Percentiles rank a stretch among this genome's conserved stretches.
Evolutionary conservation across 2,888 invertebrate genomes (phyloP).

Genomic region (Platerodrilus igneus): DNA sequence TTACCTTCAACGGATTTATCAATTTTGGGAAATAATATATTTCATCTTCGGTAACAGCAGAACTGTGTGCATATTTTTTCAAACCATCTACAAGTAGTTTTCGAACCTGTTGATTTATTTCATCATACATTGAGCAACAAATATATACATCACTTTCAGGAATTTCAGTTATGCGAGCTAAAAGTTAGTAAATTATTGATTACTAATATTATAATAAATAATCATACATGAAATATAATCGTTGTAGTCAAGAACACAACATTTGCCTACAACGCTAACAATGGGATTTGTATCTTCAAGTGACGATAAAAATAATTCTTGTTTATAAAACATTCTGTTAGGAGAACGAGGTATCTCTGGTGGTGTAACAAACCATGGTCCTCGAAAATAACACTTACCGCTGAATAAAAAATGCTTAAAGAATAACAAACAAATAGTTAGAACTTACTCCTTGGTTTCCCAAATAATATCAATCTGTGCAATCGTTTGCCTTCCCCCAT

Average conservation of each 20-base stretch:
- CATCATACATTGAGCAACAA: constrained; percentile 89
- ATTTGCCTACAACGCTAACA: constrained; percentile 86
- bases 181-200: constrained; percentile 17
- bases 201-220: too few relatives aligned
- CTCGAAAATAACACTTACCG: constrained; percentile 87
- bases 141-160: constrained; percentile 88
- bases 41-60: constrained; percentile 90
- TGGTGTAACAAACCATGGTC: constrained; percentile 89
- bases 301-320: constrained; percentile 88
- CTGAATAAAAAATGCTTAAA: constrained; percentile 46
- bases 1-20: constrained; percentile 61
- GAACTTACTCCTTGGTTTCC: constrained; percentile 80
- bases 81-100: constrained; percentile 66
- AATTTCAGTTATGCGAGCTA: constrained; percentile 91
- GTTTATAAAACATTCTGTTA: constrained; percentile 80
- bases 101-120: constrained; percentile 73
- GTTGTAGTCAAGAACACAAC: constrained; percentile 82
- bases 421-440: constrained; percentile 7
- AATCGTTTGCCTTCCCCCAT: constrained; percentile 84
- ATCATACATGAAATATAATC: constrained; percentile 86
- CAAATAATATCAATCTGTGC: constrained; percentile 93
- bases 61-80: constrained; percentile 75
- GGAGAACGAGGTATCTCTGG: constrained; percentile 79
- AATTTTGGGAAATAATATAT: constrained; percentile 73
- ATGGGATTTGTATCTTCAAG: constrained; percentile 89